Percentiles rank a stretch among this genome's conserved stretches.
phyloP scores from a whole-genome alignment of 53 echinoderm and acorn worm genomes.

The Holothuria scabra region DNA sequence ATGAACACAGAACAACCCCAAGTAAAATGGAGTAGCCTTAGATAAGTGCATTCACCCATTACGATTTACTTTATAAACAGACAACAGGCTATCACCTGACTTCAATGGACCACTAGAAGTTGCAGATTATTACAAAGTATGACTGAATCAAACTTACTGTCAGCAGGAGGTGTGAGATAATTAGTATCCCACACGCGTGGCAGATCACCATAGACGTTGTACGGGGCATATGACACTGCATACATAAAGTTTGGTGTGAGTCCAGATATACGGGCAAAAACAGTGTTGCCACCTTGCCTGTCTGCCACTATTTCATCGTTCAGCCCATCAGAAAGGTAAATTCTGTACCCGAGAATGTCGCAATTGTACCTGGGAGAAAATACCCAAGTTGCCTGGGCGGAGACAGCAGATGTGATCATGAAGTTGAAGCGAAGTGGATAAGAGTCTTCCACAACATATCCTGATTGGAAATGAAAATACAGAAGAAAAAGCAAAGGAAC shows the following conservation, averaged over 20 bases:
- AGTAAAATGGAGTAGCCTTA: too few species aligned
- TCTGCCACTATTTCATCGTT: slow-evolving; percentile 27
- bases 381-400: slow-evolving; percentile 58
- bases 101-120: too few species aligned
- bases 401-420: slow-evolving; percentile 51
- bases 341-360: slow-evolving; percentile 76
- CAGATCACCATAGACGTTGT: slow-evolving; percentile 49
- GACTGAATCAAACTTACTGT: slow-evolving; percentile 23
- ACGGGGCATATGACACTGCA: slow-evolving; percentile 58
- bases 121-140: too few species aligned
- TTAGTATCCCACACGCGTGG: background rate
- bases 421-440: slow-evolving; percentile 62
- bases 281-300: slow-evolving; percentile 29
- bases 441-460: slow-evolving; percentile 60
- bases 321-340: slow-evolving; percentile 61
- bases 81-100: too few species aligned
- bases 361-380: slow-evolving; percentile 59
- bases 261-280: slow-evolving; percentile 38
- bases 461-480: background rate
- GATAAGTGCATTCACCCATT: too few species aligned
- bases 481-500: background rate
- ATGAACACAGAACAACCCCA: too few species aligned
- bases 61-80: too few species aligned
- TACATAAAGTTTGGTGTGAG: slow-evolving; percentile 53
- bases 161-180: slow-evolving; percentile 31